phyloP scores from a whole-genome alignment of 2,888 invertebrate species.

The Hirtodrosophila trivittata region DNA sequence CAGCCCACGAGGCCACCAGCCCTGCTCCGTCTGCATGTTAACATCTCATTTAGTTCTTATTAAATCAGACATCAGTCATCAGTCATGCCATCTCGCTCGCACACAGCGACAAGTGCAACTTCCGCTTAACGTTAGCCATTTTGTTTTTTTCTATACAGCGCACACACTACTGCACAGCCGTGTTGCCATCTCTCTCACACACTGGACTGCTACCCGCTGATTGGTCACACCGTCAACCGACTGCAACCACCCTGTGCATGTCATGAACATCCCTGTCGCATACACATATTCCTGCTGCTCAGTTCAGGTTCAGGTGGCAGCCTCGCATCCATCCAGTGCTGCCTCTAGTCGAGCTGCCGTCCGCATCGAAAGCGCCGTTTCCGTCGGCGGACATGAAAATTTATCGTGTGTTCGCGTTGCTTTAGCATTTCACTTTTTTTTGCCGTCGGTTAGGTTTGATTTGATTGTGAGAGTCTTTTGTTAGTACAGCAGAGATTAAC shows the following conservation, averaged over 20 bases:
- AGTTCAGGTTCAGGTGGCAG: slow-evolving; percentile 6
- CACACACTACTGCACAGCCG: slow-evolving; percentile 5
- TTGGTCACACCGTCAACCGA: slow-evolving; percentile 26
- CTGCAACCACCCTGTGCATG: slow-evolving; percentile 27
- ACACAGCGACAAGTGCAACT: slow-evolving; percentile 50
- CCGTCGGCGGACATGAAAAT: slow-evolving; percentile 19
- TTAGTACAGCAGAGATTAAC: too few species aligned
- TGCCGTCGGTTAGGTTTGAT: slow-evolving; percentile 13
- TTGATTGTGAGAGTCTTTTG: too few species aligned
- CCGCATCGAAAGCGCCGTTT: neutral
- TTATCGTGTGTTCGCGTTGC: neutral
- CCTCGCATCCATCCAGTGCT: slow-evolving; percentile 18
- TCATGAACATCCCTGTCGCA: slow-evolving; percentile 19
- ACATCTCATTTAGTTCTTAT: slow-evolving; percentile 76
- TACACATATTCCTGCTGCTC: neutral
- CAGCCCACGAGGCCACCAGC: neutral
- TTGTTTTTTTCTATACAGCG: slow-evolving; percentile 62
- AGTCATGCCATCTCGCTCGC: slow-evolving; percentile 51
- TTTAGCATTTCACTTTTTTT: neutral
- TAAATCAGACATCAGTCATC: slow-evolving; percentile 58
- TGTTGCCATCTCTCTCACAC: slow-evolving; percentile 34
- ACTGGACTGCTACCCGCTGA: slow-evolving; percentile 27
- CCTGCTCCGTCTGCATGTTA: slow-evolving; percentile 29
- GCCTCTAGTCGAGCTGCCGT: slow-evolving; percentile 19
- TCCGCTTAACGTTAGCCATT: slow-evolving; percentile 80